phyloP scores from a whole-genome alignment of 2,797 vertebrate species.

The Anolis apletophallus region DNA sequence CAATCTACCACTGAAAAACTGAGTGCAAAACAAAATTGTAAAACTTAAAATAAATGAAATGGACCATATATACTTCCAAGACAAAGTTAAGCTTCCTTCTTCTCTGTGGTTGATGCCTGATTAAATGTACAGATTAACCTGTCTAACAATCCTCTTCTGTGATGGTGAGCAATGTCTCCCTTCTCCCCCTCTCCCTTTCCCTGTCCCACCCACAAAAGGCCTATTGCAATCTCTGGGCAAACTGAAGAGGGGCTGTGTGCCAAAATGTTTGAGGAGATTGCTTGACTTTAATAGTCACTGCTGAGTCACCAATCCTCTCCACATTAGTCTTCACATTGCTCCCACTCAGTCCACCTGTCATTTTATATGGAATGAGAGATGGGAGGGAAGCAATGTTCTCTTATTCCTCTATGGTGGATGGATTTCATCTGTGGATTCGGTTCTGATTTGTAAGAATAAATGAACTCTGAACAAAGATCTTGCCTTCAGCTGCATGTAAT shows the following conservation, averaged over 20 bases:
- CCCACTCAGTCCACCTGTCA: conserved; percentile 76
- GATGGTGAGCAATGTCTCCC: conserved; percentile 14
- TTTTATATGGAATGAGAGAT: conserved; percentile 67
- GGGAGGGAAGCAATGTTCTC: conserved; percentile 58
- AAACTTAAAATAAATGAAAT: background rate
- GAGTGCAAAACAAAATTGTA: background rate
- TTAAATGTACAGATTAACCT: conserved; percentile 28
- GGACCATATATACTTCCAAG: background rate
- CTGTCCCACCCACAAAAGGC: conserved; percentile 4
- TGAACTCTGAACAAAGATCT: background rate
- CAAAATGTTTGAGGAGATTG: conserved; percentile 40
- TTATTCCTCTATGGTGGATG: background rate
- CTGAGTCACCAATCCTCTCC: conserved; percentile 70
- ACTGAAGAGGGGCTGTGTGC: conserved; percentile 25
- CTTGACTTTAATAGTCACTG: conserved; percentile 59
- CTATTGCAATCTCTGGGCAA: conserved; percentile 43
- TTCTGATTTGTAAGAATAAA: background rate
- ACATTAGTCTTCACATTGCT: conserved; percentile 67
- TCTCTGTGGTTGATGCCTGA: conserved; percentile 5
- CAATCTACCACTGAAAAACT: background rate
- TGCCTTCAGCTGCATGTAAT: background rate
- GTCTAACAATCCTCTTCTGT: background rate
- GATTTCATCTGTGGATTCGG: background rate
- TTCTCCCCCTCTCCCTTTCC: background rate
- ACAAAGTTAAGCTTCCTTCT: background rate